These are phyloP conservation scores for Carassius gibelio DNA, from an alignment of 2,113 vertebrate genomes.

Conservation along the genomic window DNA sequence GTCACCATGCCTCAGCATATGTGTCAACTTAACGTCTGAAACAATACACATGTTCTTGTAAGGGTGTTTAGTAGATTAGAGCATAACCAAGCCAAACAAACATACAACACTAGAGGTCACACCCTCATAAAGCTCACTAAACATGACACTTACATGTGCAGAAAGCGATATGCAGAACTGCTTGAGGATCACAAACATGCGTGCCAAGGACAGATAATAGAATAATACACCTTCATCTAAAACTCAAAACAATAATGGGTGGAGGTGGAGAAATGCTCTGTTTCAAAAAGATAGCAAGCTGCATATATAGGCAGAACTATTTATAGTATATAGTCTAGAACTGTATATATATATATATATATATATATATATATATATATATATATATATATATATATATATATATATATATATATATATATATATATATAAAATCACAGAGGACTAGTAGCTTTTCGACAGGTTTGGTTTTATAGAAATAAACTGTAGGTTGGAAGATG, in stretches of 20 bases:
- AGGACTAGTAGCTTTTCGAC: not conserved
- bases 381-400: no score
- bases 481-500: no score
- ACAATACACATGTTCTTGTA: conserved; percentile 25
- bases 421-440: not conserved
- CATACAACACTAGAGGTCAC: not conserved
- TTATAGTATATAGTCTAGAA: not conserved
- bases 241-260: not conserved
- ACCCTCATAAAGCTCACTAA: not conserved
- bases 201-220: not conserved
- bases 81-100: conserved; percentile 13
- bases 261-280: not conserved
- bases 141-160: conserved; percentile 1
- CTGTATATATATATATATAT: not conserved
- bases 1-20: conserved; percentile 11
- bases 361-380: no score
- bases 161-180: not conserved
- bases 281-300: not conserved
- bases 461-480: not conserved
- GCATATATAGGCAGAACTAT: not conserved
- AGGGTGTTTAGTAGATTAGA: conserved; percentile 30
- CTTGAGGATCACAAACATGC: not conserved
- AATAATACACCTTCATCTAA: not conserved
- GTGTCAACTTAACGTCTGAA: conserved; percentile 27
- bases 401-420: not conserved